Base-by-base conservation (phyloP, 2,113 vertebrate species). In the Sorex araneus region DNA sequence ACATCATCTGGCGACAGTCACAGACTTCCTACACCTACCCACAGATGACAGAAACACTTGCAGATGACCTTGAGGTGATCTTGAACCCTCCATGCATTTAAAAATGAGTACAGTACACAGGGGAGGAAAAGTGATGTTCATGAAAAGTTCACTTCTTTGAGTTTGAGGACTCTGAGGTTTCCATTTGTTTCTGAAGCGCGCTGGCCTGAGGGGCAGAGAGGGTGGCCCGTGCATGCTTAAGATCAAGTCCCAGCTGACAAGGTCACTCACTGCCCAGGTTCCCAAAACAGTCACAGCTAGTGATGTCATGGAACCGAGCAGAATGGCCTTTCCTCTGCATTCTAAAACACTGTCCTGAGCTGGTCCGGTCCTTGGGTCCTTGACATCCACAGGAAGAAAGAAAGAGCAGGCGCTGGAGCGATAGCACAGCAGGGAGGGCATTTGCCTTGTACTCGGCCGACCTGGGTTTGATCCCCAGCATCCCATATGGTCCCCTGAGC, bases 81-180 rank as follows among this genome's bases (percentile, higher is more conserved):
- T 64, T 90, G n/a, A 78, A 54, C 64, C 82, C 28, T 36, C 57
- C 45, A 69, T 4, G 16, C 76, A 94, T 78, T 81, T 76, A 36
- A 32, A 81, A 9, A 54, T 73, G 84, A 47, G 21, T 27, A 54
- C 50, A 28, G 76, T 47, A 34, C 40, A 79, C 40, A 73, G 12
- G 79, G 60, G n/a, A 90, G 16, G 74, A 67, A 67, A 32, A 27
- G 16, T 16, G 15, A 81, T 81, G 30, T 73, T 13, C 4, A 32
- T 71, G 76, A 45, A 70, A 92, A 67, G 28, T 30, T 32, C 27
- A 19, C 32, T 74, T 84, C 32, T 69, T 90, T 71, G 21, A 9
- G 34, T 50, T 81, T 30, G 19, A 4, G 71, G 4, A 23, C 73
- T 76, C 60, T 18, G 25, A 10, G 43, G 36, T 34, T 89, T 67